Evolutionary conservation across 2,797 vertebrate genomes (phyloP), one percentile per base, ranked within the genome.

Genomic region (Borostomias antarcticus): DNA sequence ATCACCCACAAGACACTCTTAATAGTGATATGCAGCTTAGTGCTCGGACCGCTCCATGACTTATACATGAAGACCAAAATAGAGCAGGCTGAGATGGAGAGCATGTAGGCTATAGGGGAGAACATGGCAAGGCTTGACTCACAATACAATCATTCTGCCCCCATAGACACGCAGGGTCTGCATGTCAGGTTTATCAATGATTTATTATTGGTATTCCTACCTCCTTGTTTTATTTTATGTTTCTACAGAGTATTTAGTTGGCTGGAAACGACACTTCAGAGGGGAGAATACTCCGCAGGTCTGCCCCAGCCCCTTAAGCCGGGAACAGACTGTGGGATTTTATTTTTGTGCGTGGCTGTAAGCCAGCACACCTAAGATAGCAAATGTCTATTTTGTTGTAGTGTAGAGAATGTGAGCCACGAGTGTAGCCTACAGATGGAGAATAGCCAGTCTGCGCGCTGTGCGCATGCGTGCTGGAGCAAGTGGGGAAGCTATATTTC

Each of bases 11-110:
- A 60, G 32, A 57, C 60, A 53, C 33, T 25, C 19, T 43, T 72
- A 64, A 37, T 64, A 54, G 30, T 69, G 69, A 77, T 69, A 63
- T 64, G 51, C 26, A 62, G 51, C 58, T 43, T 23, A 25, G 25
- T 52, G 50, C 48, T 19, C 10, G n/a, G 40, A 72, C n/a, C 62
- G 29, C 57, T 62, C 52, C 67, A 78, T 74, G 51, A 76, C 48
- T 74, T 66, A 78, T 68, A 62, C 40, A 79, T 72, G 62, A 74
- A 63, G 65, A 58, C 76, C 54, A 67, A 68, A 79, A 79, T 76
- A 74, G 70, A 70, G 29, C 54, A 50, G n/a, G 43, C 29, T 65
- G 56, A 62, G 64, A 64, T 40, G 40, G 50, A 35, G 60, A 40
- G 19, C 2, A 51, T 54, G 45, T 53, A 56, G 40, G 53, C 33